These are phyloP conservation scores for Zalophus californianus DNA, from an alignment of 2,797 vertebrate genomes.

Conservation along the genomic window DNA sequence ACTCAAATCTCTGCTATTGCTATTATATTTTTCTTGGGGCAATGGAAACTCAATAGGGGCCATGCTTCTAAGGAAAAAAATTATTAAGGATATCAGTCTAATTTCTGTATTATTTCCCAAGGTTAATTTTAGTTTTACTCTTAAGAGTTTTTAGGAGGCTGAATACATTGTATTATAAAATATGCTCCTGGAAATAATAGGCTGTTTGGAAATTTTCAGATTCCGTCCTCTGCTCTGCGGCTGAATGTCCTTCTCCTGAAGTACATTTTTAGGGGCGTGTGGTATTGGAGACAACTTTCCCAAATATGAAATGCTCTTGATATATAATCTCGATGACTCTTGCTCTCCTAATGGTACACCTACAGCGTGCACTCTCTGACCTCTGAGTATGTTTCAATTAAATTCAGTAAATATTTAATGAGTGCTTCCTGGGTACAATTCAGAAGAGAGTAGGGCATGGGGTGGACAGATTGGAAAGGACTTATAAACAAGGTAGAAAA, in stretches of 20 bases:
- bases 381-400: background rate
- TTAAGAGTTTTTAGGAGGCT: background rate
- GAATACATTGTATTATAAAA: background rate
- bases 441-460: background rate
- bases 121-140: slow-evolving; percentile 58
- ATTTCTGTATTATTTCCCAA: slow-evolving; percentile 35
- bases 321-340: background rate
- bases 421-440: background rate
- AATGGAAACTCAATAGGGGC: background rate
- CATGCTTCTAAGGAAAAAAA: slow-evolving; percentile 8
- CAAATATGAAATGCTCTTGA: background rate
- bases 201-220: background rate
- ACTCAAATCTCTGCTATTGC: background rate
- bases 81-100: slow-evolving; percentile 22
- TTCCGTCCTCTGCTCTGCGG: background rate
- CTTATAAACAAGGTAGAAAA: background rate
- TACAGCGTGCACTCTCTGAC: background rate
- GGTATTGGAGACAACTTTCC: slow-evolving; percentile 12
- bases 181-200: background rate
- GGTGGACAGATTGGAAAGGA: background rate
- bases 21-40: background rate
- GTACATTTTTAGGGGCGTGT: background rate
- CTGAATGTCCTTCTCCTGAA: background rate
- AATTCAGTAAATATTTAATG: background rate
- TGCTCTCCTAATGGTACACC: background rate